Evolutionary conservation across 2,113 vertebrate species (phyloP).

Genomic region (Syngnathus typhle): DNA sequence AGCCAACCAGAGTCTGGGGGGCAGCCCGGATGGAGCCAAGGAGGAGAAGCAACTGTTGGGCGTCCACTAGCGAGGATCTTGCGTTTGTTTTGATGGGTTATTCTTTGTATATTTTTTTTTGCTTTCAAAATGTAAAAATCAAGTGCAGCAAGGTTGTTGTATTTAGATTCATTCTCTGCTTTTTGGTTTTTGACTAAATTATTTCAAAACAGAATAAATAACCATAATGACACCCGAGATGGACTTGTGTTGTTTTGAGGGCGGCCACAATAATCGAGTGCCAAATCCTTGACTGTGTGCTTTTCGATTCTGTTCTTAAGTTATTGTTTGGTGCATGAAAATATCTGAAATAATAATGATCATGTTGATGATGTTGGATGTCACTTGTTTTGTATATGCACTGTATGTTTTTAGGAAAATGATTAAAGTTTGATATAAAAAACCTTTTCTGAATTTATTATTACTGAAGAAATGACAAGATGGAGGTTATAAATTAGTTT

Average conservation of each 20-base stretch:
- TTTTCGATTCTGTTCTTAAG: slow-evolving; percentile 20
- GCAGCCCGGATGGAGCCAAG: slow-evolving; percentile 61
- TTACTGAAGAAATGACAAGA: neutral
- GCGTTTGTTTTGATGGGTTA: neutral
- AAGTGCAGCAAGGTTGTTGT: neutral
- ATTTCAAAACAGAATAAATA: slow-evolving; percentile 7
- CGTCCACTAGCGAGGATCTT: slow-evolving; percentile 24
- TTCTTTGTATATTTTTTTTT: neutral
- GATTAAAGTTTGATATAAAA: slow-evolving; percentile 21
- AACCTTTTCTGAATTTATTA: neutral
- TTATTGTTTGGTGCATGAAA: slow-evolving; percentile 24
- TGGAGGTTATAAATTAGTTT: neutral
- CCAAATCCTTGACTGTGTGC: slow-evolving; percentile 29
- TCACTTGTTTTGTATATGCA: neutral
- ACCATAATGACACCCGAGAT: too few species aligned
- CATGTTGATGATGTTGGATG: neutral
- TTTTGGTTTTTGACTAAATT: slow-evolving; percentile 26
- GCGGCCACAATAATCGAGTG: slow-evolving; percentile 18
- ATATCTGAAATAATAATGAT: slow-evolving; percentile 2
- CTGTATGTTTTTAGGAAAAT: slow-evolving; percentile 47
- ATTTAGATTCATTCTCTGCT: neutral
- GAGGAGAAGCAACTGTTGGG: slow-evolving; percentile 60
- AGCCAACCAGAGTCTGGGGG: slow-evolving; percentile 49
- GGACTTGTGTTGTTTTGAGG: too few species aligned
- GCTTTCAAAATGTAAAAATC: neutral